These are phyloP conservation scores for Phasia obesa DNA, from an alignment of 2,888 invertebrate genomes.

Conservation along the genomic window DNA sequence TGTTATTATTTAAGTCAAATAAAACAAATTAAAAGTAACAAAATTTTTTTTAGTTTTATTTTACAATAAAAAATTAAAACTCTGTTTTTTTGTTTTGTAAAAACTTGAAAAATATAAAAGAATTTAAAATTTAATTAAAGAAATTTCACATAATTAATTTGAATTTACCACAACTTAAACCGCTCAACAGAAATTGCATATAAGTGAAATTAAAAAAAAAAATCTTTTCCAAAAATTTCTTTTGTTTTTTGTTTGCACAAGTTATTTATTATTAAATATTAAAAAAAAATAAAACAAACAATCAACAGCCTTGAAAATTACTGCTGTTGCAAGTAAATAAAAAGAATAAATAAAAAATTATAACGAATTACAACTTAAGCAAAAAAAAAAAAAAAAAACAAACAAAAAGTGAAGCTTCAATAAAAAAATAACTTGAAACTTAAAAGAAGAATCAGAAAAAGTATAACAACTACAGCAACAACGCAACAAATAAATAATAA, in stretches of 20 bases:
- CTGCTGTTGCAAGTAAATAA: constrained; percentile 56
- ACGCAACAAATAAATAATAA: too few relatives aligned
- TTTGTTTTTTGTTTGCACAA: constrained; percentile 4
- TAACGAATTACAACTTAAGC: constrained; percentile 45
- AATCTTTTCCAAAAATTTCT: constrained; percentile 3
- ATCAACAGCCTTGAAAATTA: constrained; percentile 67
- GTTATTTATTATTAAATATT: constrained; percentile 28
- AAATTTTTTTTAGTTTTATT: background rate
- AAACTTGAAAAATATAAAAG: too few relatives aligned
- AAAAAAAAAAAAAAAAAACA: constrained; percentile 38
- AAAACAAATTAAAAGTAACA: constrained; percentile 34
- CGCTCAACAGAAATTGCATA: background rate
- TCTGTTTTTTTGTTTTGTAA: too few relatives aligned
- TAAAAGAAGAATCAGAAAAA: constrained; percentile 36
- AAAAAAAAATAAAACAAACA: constrained; percentile 31
- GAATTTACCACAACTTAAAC: background rate
- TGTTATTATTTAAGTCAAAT: constrained; percentile 15
- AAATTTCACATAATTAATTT: background rate
- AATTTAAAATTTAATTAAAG: too few relatives aligned
- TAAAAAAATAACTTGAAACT: constrained; percentile 51
- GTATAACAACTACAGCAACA: constrained; percentile 24
- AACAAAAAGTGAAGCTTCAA: constrained; percentile 59
- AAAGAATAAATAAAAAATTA: constrained; percentile 27
- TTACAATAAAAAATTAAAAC: too few relatives aligned
- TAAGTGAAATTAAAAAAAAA: constrained; percentile 42